Conservation (phyloP, 2,888 invertebrate genomes). For the Coelogynopora nodosa region DNA sequence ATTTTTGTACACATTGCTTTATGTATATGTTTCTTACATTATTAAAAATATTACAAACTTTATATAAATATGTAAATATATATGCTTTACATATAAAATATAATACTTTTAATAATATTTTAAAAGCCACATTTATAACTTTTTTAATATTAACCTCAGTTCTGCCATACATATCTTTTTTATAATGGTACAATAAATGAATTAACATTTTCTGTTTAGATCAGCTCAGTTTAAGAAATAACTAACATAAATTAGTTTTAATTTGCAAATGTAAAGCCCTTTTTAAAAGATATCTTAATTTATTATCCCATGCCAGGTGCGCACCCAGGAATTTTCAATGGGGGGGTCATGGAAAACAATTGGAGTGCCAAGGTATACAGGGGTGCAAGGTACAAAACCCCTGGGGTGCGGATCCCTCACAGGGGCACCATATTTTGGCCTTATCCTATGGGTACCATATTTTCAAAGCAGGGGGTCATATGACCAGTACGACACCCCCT, state of each 20-base stretch:
- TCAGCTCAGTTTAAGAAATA: no score
- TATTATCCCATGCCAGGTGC: not conserved
- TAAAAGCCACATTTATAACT: not conserved
- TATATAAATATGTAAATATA: not conserved
- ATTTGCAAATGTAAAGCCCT: not conserved
- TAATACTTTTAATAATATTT: not conserved
- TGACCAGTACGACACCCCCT: no score
- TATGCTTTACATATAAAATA: not conserved
- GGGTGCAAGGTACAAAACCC: no score
- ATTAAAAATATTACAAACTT: not conserved
- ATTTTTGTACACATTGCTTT: not conserved
- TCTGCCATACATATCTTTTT: not conserved
- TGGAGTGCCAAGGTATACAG: no score
- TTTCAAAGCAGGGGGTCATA: no score
- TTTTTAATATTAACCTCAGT: not conserved
- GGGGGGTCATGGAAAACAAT: no score
- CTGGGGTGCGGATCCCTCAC: no score
- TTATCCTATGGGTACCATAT: no score
- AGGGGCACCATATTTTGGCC: no score
- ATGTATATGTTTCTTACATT: no score
- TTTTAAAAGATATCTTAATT: not conserved
- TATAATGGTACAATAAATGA: not conserved
- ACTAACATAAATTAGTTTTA: not conserved
- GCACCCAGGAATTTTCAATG: no score
- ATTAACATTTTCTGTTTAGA: not conserved